Conservation (phyloP, 2,888 invertebrate species). For the Blera fallax region DNA sequence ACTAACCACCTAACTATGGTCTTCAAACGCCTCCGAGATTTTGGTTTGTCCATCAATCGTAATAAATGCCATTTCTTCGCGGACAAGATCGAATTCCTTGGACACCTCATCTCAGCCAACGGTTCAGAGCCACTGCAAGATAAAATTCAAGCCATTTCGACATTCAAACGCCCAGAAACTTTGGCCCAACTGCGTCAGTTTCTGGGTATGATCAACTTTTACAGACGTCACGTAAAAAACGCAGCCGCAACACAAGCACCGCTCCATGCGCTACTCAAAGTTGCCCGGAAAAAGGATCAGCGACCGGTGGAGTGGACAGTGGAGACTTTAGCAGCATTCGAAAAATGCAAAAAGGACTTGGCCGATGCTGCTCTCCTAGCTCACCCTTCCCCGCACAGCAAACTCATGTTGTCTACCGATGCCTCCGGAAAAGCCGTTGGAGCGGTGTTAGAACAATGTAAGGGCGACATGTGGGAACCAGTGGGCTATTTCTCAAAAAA, state of each 20-base stretch:
- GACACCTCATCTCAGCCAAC: slow-evolving; percentile 4
- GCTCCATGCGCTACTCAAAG: too few species aligned
- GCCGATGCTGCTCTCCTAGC: too few species aligned
- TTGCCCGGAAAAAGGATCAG: too few species aligned
- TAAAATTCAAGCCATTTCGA: slow-evolving; percentile 16
- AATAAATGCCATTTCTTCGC: slow-evolving; percentile 45
- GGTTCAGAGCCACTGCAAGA: slow-evolving; percentile 11
- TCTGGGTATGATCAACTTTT: slow-evolving; percentile 73
- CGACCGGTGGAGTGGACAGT: too few species aligned
- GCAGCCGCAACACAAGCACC: slow-evolving; percentile 31
- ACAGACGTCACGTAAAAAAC: slow-evolving; percentile 58
- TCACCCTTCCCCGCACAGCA: too few species aligned
- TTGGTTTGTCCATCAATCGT: slow-evolving; percentile 39
- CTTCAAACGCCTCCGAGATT: slow-evolving; percentile 5
- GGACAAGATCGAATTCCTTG: slow-evolving; percentile 2
- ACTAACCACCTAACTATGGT: slow-evolving; percentile 3
- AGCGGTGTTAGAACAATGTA: too few species aligned
- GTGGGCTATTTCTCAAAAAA: too few species aligned
- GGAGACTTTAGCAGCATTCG: too few species aligned
- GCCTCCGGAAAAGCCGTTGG: too few species aligned
- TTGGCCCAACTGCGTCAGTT: slow-evolving; percentile 55
- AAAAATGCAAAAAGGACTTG: too few species aligned
- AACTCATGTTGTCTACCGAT: too few species aligned
- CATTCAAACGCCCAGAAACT: slow-evolving; percentile 11
- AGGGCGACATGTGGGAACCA: too few species aligned